Conservation (phyloP, 1,140 invertebrate species). For the Nautilus pompilius region DNA sequence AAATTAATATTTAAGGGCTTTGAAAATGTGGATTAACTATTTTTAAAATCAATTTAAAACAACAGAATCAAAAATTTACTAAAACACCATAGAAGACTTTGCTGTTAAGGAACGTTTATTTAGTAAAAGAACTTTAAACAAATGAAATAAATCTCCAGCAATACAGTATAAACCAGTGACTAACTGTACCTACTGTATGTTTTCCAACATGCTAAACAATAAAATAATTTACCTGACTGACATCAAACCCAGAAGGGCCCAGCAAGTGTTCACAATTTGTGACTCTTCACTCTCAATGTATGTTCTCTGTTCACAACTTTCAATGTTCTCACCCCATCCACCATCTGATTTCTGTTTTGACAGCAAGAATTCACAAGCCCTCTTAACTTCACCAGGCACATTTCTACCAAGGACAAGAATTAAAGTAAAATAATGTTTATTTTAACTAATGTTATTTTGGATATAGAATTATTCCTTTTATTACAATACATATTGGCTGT, state of each 20-base stretch:
- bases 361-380: constrained; percentile 32
- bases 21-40: too few relatives aligned
- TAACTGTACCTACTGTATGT: background rate
- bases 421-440: too few relatives aligned
- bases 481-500: too few relatives aligned
- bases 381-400: constrained; percentile 19
- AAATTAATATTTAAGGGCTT: too few relatives aligned
- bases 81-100: too few relatives aligned
- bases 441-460: too few relatives aligned
- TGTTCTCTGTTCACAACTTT: constrained; percentile 35
- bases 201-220: background rate
- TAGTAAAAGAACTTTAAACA: background rate
- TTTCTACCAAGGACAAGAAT: too few relatives aligned
- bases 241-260: constrained; percentile 41
- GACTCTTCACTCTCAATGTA: constrained; percentile 33
- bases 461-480: too few relatives aligned
- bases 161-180: background rate
- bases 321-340: constrained; percentile 49
- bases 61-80: too few relatives aligned
- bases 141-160: background rate
- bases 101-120: too few relatives aligned
- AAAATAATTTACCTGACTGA: constrained; percentile 31
- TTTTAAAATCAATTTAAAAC: too few relatives aligned
- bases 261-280: constrained; percentile 44
- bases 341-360: constrained; percentile 36